These are phyloP conservation scores for Rhopalosiphum padi DNA, from an alignment of 1,140 invertebrate genomes.

Conservation along the genomic window DNA sequence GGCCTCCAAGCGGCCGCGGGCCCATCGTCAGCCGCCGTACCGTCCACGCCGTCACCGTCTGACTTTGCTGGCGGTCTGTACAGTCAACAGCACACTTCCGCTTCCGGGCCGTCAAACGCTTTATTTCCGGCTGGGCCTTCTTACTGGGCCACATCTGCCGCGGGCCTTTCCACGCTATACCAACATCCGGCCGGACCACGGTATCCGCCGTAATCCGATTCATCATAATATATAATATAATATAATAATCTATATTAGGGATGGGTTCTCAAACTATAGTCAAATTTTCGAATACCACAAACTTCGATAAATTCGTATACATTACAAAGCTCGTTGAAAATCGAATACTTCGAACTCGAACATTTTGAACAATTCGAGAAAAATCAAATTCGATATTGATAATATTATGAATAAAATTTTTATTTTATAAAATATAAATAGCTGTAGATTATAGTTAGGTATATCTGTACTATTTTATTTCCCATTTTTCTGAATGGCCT, in stretches of 20 bases:
- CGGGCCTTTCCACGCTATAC: constrained; percentile 44
- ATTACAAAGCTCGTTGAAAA: neutral
- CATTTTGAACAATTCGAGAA: neutral
- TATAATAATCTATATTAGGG: neutral
- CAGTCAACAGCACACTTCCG: neutral
- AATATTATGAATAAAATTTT: too few species aligned
- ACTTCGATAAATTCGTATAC: neutral
- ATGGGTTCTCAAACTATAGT: neutral
- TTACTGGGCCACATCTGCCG: constrained; percentile 46
- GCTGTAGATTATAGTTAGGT: too few species aligned
- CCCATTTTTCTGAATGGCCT: too few species aligned
- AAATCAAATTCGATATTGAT: neutral
- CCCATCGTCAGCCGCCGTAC: neutral
- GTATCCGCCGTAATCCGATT: constrained; percentile 38
- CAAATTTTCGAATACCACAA: neutral
- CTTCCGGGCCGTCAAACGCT: neutral
- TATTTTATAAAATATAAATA: too few species aligned
- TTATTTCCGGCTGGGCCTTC: constrained; percentile 29
- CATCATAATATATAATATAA: neutral
- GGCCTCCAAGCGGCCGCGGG: too few species aligned
- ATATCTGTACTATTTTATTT: too few species aligned
- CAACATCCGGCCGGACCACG: constrained; percentile 8
- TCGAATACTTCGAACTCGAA: neutral
- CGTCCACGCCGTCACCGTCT: neutral
- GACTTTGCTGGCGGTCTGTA: constrained; percentile 16